A percentile compares a stretch with the other conserved stretches of the same genome.
Evolutionary conservation across 1,140 invertebrate species (phyloP).

Genomic region (Macrocentrus cingulum): DNA sequence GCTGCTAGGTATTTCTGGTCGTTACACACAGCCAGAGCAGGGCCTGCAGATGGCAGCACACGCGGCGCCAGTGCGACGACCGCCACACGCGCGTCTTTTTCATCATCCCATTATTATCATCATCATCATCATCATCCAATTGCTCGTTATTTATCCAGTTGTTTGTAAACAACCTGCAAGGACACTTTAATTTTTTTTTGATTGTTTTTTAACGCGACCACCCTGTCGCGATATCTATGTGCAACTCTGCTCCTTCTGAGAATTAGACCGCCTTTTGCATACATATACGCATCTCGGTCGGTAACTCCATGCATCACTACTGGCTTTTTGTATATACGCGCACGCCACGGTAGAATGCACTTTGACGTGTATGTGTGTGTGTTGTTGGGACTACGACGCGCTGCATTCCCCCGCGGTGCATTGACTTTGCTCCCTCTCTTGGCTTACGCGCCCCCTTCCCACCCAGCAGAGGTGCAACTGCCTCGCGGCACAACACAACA

Average conservation of each 20-base stretch:
- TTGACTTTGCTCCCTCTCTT: constrained; percentile 44
- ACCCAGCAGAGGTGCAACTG: constrained; percentile 38
- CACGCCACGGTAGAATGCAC: constrained; percentile 47
- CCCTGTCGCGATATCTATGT: no score
- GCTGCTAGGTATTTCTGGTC: not conserved
- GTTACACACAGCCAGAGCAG: not conserved
- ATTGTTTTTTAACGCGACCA: no score
- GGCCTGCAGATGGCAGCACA: constrained; percentile 14
- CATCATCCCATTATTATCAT: constrained; percentile 11
- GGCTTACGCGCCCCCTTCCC: constrained; percentile 18
- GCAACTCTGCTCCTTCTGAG: constrained; percentile 39
- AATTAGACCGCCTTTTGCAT: constrained; percentile 24
- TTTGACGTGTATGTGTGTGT: constrained; percentile 47
- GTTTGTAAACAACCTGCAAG: no score
- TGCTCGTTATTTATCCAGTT: no score
- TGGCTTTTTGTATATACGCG: constrained; percentile 33
- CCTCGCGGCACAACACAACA: constrained; percentile 54
- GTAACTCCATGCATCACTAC: not conserved
- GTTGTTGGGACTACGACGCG: constrained; percentile 38
- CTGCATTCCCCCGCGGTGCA: constrained; percentile 55
- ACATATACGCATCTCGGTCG: constrained; percentile 1
- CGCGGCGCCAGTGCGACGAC: constrained; percentile 26
- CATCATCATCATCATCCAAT: not conserved
- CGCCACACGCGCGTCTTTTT: constrained; percentile 33
- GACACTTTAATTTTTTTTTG: no score